phyloP scores from a whole-genome alignment of 2,888 invertebrate species.

The Calliscelio sp. region DNA sequence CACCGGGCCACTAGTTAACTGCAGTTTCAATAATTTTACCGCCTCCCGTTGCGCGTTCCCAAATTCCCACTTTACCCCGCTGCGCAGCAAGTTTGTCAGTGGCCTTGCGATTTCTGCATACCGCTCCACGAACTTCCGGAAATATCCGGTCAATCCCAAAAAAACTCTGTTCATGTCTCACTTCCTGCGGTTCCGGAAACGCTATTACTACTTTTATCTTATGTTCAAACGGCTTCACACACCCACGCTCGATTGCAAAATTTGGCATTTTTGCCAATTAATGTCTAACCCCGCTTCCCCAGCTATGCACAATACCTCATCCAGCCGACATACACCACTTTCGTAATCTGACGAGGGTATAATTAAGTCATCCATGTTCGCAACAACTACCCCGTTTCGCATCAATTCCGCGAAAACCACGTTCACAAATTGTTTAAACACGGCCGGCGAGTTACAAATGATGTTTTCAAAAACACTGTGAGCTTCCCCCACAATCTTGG shows the following conservation, averaged over 20 bases:
- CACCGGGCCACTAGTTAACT: no score
- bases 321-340: neutral
- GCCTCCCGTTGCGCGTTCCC: no score
- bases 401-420: neutral
- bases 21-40: no score
- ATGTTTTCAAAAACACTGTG: conserved; percentile 1
- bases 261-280: neutral
- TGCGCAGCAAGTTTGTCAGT: neutral
- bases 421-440: neutral
- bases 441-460: neutral
- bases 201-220: neutral
- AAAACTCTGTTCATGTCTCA: neutral
- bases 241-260: neutral
- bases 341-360: neutral
- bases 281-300: neutral
- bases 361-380: neutral
- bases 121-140: neutral
- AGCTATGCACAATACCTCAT: neutral
- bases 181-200: conserved; percentile 39
- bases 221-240: neutral
- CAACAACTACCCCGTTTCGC: neutral
- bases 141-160: conserved; percentile 4
- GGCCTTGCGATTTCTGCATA: neutral
- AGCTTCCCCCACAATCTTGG: no score
- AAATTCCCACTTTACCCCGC: neutral